phyloP scores from a whole-genome alignment of 2,113 vertebrate species.

The Xiphophorus couchianus region DNA sequence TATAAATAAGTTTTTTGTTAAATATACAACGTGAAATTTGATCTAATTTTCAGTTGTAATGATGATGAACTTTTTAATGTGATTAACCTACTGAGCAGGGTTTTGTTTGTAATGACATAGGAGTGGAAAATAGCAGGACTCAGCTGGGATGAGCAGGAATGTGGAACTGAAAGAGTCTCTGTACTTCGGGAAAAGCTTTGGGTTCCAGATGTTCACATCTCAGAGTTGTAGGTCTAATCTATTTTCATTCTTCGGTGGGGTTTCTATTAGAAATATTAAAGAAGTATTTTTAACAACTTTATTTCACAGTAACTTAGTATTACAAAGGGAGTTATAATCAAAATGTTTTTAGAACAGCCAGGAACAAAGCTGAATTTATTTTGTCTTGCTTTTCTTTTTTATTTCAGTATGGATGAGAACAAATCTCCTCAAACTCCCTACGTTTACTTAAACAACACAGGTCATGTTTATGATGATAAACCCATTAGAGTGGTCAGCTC shows the following conservation, averaged over 20 bases:
- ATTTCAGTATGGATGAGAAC: constrained; percentile 39
- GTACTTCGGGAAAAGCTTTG: constrained; percentile 46
- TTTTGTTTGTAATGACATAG: constrained; percentile 32
- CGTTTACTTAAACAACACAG: constrained; percentile 48
- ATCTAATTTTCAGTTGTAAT: too few species aligned
- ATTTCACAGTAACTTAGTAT: neutral
- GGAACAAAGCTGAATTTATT: neutral
- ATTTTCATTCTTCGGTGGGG: neutral
- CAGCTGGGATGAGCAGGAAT: constrained; percentile 58
- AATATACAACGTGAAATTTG: too few species aligned
- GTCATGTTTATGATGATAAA: constrained; percentile 39
- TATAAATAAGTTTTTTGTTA: too few species aligned
- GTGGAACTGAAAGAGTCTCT: constrained; percentile 38
- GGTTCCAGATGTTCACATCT: constrained; percentile 55
- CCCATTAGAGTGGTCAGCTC: constrained; percentile 42
- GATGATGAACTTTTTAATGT: too few species aligned
- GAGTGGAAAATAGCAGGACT: constrained; percentile 53
- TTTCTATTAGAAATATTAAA: neutral
- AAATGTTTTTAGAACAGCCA: neutral
- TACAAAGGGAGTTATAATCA: neutral
- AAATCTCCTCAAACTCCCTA: constrained; percentile 30
- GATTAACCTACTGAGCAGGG: neutral
- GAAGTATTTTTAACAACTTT: neutral
- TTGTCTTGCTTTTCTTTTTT: neutral
- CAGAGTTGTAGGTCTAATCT: constrained; percentile 50